A percentile compares a stretch with the other conserved stretches of the same genome.
These are phyloP conservation scores for Lymantria dispar DNA, from an alignment of 2,888 invertebrate genomes.

Conservation along the genomic window DNA sequence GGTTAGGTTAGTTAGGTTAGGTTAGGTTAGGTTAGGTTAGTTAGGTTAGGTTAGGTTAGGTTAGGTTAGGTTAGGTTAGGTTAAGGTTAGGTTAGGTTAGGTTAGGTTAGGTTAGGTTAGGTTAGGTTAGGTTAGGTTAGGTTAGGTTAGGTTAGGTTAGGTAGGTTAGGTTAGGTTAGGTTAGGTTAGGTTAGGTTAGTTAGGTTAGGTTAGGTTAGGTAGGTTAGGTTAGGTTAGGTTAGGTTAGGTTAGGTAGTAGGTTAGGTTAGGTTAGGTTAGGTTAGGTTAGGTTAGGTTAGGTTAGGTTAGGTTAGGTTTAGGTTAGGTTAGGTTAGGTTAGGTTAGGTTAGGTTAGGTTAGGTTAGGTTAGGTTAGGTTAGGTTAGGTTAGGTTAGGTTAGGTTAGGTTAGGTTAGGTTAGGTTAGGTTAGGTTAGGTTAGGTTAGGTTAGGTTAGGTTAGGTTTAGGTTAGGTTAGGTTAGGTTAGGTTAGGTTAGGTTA, in stretches of 20 bases:
- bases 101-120: constrained; percentile 12
- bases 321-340: too few species aligned
- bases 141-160: constrained; percentile 20
- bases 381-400: constrained; percentile 7
- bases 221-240: constrained; percentile 21
- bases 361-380: constrained; percentile 5
- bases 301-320: not conserved
- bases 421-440: constrained; percentile 5
- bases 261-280: constrained; percentile 20
- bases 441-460: constrained; percentile 7
- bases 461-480: constrained; percentile 9
- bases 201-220: constrained; percentile 21
- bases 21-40: constrained; percentile 24
- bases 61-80: constrained; percentile 10
- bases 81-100: constrained; percentile 14
- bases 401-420: constrained; percentile 5
- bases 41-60: constrained; percentile 24
- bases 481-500: constrained; percentile 9
- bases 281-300: constrained; percentile 13
- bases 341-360: constrained; percentile 3
- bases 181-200: constrained; percentile 18
- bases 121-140: constrained; percentile 20
- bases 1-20: constrained; percentile 17
- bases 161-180: constrained; percentile 18
- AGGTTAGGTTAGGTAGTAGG: constrained; percentile 19